A percentile compares a stretch with the other conserved stretches of the same genome.
phyloP scores from a whole-genome alignment of 1,140 invertebrate genomes.

The Diorhabda carinulata region DNA sequence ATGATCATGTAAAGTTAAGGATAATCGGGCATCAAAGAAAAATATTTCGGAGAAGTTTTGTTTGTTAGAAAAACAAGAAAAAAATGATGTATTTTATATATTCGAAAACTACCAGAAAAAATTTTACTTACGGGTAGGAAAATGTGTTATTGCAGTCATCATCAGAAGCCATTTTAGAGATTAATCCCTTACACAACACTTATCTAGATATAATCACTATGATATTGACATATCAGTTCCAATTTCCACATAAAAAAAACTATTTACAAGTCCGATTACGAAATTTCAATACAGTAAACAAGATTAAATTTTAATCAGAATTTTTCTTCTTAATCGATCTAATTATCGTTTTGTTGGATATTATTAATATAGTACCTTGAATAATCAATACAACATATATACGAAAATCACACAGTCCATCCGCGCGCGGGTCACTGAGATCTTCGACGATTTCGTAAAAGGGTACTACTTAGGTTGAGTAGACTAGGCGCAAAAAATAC shows the following conservation, averaged over 20 bases:
- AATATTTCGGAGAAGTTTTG: too few relatives aligned
- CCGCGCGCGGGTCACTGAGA: neutral
- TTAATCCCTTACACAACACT: conserved; percentile 23
- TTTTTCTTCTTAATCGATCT: too few relatives aligned
- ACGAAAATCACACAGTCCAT: neutral
- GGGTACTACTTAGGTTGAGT: conserved; percentile 14
- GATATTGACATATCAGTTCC: conserved; percentile 24
- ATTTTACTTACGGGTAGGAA: conserved; percentile 33
- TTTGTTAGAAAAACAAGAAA: neutral
- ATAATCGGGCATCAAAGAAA: too few relatives aligned
- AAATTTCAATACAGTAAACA: conserved; percentile 7
- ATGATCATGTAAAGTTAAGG: too few relatives aligned
- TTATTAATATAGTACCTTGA: too few relatives aligned
- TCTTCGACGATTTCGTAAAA: neutral
- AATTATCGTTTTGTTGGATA: too few relatives aligned
- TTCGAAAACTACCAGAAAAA: too few relatives aligned
- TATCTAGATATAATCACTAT: conserved; percentile 27
- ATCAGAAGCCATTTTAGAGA: conserved; percentile 34
- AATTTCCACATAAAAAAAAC: conserved; percentile 26
- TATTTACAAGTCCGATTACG: conserved; percentile 21
- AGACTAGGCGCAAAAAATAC: conserved; percentile 21
- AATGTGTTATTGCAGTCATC: conserved; percentile 36
- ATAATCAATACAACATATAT: too few relatives aligned
- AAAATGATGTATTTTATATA: neutral
- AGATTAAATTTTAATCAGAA: too few relatives aligned